phyloP scores from a whole-genome alignment of 1,140 invertebrate genomes.

The Calliopsis andreniformis region DNA sequence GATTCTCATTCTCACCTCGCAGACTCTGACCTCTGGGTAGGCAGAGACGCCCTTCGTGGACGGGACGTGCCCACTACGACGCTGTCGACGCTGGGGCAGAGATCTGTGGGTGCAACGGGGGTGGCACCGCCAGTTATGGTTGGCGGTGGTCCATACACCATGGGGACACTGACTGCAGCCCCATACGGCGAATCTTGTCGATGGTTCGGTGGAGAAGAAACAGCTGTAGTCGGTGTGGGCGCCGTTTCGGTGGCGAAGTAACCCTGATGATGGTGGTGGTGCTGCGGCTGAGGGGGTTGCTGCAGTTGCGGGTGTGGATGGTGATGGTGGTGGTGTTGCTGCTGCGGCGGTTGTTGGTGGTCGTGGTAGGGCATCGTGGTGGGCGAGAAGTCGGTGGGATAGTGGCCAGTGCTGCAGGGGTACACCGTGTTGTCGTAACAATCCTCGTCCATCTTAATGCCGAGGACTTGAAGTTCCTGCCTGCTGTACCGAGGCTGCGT shows the following conservation, averaged over 20 bases:
- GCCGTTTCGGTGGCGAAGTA: slow-evolving; percentile 73
- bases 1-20: slow-evolving; percentile 80
- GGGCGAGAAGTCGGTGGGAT: slow-evolving; percentile 81
- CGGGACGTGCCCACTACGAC: slow-evolving; percentile 82
- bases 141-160: slow-evolving; percentile 73
- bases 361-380: slow-evolving; percentile 83
- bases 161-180: slow-evolving; percentile 64
- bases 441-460: slow-evolving; percentile 90
- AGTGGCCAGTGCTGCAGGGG: slow-evolving; percentile 81
- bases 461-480: slow-evolving; percentile 83
- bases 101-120: slow-evolving; percentile 72
- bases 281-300: slow-evolving; percentile 56
- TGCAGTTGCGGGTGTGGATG: slow-evolving; percentile 62
- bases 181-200: slow-evolving; percentile 70
- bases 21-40: slow-evolving; percentile 89
- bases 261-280: slow-evolving; percentile 63
- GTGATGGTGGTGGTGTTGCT: slow-evolving; percentile 77
- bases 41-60: slow-evolving; percentile 87
- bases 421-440: slow-evolving; percentile 84
- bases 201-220: slow-evolving; percentile 65
- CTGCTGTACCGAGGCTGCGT: slow-evolving; percentile 86
- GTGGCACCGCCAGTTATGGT: slow-evolving; percentile 59
- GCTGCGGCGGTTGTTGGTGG: slow-evolving; percentile 83
- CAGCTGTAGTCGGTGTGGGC: slow-evolving; percentile 63
- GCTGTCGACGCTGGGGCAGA: slow-evolving; percentile 83